A percentile compares a stretch with the other conserved stretches of the same genome.
These are phyloP conservation scores for Amaurobius ferox DNA, from an alignment of 2,888 invertebrate genomes.

Conservation along the genomic window DNA sequence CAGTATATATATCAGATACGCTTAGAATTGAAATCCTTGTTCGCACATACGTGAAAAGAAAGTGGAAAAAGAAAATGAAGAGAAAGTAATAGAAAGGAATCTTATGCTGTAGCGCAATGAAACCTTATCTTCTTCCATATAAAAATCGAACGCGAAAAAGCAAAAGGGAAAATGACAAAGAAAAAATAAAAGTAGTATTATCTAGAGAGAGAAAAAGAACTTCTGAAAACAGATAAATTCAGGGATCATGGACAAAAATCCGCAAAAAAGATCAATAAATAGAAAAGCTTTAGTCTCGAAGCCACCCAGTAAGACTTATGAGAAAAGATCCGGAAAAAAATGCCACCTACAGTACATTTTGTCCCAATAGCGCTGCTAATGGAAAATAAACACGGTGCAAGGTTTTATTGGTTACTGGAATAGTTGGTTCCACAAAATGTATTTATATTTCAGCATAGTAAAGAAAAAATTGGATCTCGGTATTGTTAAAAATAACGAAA, in stretches of 20 bases:
- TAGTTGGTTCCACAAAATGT: conserved; percentile 4
- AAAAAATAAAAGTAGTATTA: conserved; percentile 60
- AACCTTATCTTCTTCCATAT: conserved; percentile 52
- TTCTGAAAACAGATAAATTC: conserved; percentile 57
- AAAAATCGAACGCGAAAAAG: conserved; percentile 38
- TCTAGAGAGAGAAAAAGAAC: conserved; percentile 38
- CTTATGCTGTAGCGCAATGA: conserved; percentile 59
- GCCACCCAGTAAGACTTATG: conserved; percentile 40
- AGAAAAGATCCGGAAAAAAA: conserved; percentile 34
- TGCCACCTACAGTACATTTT: conserved; percentile 21
- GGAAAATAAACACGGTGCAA: conserved; percentile 47
- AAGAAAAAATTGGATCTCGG: neutral
- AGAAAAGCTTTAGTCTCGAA: conserved; percentile 38
- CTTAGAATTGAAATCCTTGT: conserved; percentile 56
- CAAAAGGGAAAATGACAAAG: conserved; percentile 21
- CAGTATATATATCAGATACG: conserved; percentile 22
- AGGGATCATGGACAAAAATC: conserved; percentile 52
- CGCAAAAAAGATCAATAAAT: conserved; percentile 39
- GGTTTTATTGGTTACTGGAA: neutral
- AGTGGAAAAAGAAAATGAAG: conserved; percentile 15
- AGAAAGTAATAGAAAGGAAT: conserved; percentile 47
- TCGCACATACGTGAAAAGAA: conserved; percentile 40
- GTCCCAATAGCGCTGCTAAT: conserved; percentile 38
- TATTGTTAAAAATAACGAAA: neutral
- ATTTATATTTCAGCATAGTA: conserved; percentile 3